Conservation (phyloP, 2,888 invertebrate species). For the Pyrrhosoma nymphula region DNA sequence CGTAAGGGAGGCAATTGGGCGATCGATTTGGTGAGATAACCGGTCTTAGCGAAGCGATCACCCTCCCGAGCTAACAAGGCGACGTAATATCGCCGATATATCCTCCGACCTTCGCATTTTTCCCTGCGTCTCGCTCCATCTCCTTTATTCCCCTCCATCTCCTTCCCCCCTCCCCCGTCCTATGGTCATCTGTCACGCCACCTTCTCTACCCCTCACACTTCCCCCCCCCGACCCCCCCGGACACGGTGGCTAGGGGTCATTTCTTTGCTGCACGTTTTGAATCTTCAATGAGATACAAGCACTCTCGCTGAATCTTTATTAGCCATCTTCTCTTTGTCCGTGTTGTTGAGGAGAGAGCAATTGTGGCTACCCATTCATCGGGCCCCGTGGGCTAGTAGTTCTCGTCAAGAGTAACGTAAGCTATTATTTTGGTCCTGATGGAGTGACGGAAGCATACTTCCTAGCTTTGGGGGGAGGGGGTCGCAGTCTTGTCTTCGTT, state of each 20-base stretch:
- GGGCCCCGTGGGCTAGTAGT: neutral
- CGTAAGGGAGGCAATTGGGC: neutral
- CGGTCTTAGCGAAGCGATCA: neutral
- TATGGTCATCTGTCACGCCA: neutral
- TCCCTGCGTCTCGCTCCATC: neutral
- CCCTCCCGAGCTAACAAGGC: neutral
- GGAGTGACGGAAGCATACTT: too few species aligned
- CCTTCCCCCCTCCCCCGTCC: neutral
- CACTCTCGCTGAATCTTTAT: neutral
- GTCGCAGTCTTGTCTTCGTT: too few species aligned
- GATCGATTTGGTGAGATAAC: neutral
- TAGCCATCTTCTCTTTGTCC: neutral
- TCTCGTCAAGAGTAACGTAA: neutral
- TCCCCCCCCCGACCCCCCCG: neutral
- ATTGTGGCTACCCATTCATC: neutral
- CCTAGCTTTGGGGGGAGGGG: too few species aligned
- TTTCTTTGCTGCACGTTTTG: neutral
- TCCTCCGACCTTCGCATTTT: slow-evolving; percentile 6
- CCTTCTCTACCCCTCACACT: neutral
- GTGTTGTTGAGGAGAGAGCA: neutral
- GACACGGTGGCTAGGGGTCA: neutral
- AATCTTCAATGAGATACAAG: neutral
- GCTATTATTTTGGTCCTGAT: neutral
- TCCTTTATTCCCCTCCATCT: neutral
- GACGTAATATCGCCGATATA: slow-evolving; percentile 8